Base-by-base conservation (phyloP, 35 echinoderm and acorn worm species). In the Chiridota heheva region DNA sequence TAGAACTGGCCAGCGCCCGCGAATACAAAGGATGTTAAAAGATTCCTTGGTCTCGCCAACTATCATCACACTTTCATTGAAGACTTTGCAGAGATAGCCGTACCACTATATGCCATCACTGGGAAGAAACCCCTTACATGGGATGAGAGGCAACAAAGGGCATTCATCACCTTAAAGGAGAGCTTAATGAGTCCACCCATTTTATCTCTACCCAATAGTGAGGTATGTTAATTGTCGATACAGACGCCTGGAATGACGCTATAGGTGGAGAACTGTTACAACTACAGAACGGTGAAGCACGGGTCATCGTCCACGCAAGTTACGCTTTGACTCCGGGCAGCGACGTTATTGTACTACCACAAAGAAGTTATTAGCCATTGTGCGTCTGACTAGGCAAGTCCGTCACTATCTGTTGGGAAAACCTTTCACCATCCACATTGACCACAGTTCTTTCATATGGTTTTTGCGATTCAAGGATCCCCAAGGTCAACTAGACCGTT, bases 391-490 rank as follows among this genome's bases (percentile, higher is more conserved):
- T 5, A 62, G 80, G 26, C 78, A 89, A 10, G 82, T 63, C 38
- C 66, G 68, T 7, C 87, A 89, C 33, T 89, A 82, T 25, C 44
- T 83, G 31, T 26, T 83, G 7, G 79, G 87, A 15, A 31, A 36
- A 28, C 34, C 27, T 70, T 82, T 89, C 35, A 18, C 20, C 17
- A 58, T 83, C 7, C 72, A 79, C 34, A 89, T 79, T 0, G 78
- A 89, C 41, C 87, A 89, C 44, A 63, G 68, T 25, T 61, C 65
- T 38, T 28, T 89, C n/a, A 29, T 32, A 59, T 89, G 87, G 87
- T 59, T 89, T 25, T 34, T 83, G 29, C 33, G 35, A 4, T 89
- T 89, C 59, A 86, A 86, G 42, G 17, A 46, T 12, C 49, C 72
- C 20, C 72, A 78, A 36, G 84, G 73, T 17, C 57, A 80, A 35